Evolutionary conservation across 2,113 vertebrate species (phyloP).

Genomic region (Vidua macroura): DNA sequence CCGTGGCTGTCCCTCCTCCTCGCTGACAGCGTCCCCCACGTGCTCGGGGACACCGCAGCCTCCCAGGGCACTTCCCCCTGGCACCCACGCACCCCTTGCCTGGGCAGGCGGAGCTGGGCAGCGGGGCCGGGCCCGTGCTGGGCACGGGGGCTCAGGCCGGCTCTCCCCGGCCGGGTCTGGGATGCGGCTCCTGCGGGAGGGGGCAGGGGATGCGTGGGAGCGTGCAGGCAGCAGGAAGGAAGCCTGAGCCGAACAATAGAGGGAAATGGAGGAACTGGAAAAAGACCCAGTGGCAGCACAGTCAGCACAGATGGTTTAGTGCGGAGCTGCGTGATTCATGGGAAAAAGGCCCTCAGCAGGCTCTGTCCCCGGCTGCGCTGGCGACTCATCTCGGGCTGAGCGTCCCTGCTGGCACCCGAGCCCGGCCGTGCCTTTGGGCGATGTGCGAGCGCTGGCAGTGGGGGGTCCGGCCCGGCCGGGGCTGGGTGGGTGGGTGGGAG

Average conservation of each 20-base stretch:
- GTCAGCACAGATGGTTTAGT: conserved; percentile 47
- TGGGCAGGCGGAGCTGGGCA: background rate
- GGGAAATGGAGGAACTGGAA: conserved; percentile 78
- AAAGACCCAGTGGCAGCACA: conserved; percentile 39
- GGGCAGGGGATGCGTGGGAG: conserved; percentile 56
- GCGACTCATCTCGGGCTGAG: background rate
- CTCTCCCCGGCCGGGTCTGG: rapidly evolving
- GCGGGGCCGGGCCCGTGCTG: background rate
- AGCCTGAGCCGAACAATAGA: conserved; percentile 76
- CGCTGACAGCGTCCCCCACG: background rate
- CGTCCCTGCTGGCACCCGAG: background rate
- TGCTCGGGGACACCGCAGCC: background rate
- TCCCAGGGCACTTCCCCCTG: background rate
- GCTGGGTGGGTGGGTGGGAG: background rate
- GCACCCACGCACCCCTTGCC: background rate
- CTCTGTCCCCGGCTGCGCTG: background rate
- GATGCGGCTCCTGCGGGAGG: background rate
- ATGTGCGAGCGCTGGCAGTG: background rate
- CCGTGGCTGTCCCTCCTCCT: background rate
- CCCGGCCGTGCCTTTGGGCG: rapidly evolving
- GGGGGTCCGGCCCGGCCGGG: background rate
- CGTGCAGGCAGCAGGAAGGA: conserved; percentile 75
- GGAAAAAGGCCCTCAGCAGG: conserved; percentile 29
- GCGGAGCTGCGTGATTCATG: conserved; percentile 37
- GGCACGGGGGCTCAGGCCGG: rapidly evolving